phyloP scores from a whole-genome alignment of 2,797 vertebrate genomes.

The Menidia menidia region DNA sequence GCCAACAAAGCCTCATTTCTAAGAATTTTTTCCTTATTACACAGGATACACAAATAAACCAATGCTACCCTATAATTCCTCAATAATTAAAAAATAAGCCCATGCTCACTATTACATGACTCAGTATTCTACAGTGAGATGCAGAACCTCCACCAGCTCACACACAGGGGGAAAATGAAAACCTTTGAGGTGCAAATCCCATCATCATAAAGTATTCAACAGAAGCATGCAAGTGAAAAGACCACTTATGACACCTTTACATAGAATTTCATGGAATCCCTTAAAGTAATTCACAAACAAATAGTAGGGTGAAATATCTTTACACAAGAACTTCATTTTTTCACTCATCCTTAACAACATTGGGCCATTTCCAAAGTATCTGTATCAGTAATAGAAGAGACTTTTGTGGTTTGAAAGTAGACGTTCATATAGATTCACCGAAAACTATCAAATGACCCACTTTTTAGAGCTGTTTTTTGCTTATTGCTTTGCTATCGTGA shows the following conservation, averaged over 20 bases:
- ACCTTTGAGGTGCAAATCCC: conserved; percentile 26
- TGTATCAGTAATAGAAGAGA: too few species aligned
- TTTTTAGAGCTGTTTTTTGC: too few species aligned
- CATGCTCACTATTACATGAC: conserved; percentile 61
- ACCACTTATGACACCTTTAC: neutral
- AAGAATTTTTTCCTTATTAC: conserved; percentile 76
- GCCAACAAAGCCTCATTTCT: conserved; percentile 71
- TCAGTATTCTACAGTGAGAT: conserved; percentile 48
- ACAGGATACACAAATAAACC: conserved; percentile 80
- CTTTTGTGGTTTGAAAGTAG: too few species aligned
- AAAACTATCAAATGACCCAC: too few species aligned
- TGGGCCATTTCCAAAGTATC: too few species aligned
- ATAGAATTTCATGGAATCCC: conserved; percentile 7
- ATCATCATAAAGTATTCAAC: conserved; percentile 21
- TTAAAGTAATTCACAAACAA: neutral
- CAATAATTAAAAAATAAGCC: conserved; percentile 82
- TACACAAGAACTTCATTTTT: neutral
- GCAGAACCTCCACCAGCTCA: conserved; percentile 35
- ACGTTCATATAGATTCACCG: too few species aligned
- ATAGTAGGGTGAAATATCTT: too few species aligned
- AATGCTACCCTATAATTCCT: conserved; percentile 75
- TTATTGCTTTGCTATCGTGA: too few species aligned
- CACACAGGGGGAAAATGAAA: conserved; percentile 30
- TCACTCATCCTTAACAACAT: too few species aligned
- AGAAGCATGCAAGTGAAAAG: neutral